Conservation (phyloP, 2,888 invertebrate genomes). For the Megaustenia siamemsis region DNA sequence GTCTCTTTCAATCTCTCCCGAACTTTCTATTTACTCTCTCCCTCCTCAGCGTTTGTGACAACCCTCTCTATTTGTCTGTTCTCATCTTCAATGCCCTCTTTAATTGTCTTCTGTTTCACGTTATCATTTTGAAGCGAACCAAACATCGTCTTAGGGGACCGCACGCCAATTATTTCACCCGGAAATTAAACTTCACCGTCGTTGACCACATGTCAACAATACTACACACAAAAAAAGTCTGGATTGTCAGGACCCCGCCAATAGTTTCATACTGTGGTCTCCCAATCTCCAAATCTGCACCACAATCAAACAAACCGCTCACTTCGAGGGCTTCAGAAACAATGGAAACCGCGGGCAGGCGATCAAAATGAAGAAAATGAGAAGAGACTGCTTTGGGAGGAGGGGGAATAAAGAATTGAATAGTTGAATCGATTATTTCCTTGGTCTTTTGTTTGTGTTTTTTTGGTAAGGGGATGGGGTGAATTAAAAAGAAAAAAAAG, state of each 20-base stretch:
- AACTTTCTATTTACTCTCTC: background rate
- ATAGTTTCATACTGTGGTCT: background rate
- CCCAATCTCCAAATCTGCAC: conserved; percentile 42
- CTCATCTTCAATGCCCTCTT: conserved; percentile 26
- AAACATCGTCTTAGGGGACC: conserved; percentile 29
- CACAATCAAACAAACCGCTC: conserved; percentile 47
- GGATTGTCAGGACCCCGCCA: background rate
- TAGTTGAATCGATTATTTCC: conserved; percentile 14
- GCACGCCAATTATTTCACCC: conserved; percentile 42
- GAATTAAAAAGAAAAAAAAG: background rate
- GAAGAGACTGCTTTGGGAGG: too few species aligned
- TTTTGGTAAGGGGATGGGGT: background rate
- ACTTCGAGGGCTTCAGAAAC: conserved; percentile 38
- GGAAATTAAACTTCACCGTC: conserved; percentile 48
- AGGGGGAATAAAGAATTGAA: background rate
- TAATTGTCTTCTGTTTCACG: conserved; percentile 34
- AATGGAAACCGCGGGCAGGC: conserved; percentile 14
- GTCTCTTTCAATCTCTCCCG: background rate
- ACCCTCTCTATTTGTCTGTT: conserved; percentile 12
- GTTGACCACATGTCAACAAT: conserved; percentile 44
- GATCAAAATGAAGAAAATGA: conserved; percentile 5
- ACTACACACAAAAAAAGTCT: background rate
- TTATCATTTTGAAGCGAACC: conserved; percentile 47
- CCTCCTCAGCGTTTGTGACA: conserved; percentile 7
- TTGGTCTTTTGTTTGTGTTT: conserved; percentile 1